Base-by-base conservation (phyloP, 2,797 vertebrate genomes). In the Simalia tracyae region DNA sequence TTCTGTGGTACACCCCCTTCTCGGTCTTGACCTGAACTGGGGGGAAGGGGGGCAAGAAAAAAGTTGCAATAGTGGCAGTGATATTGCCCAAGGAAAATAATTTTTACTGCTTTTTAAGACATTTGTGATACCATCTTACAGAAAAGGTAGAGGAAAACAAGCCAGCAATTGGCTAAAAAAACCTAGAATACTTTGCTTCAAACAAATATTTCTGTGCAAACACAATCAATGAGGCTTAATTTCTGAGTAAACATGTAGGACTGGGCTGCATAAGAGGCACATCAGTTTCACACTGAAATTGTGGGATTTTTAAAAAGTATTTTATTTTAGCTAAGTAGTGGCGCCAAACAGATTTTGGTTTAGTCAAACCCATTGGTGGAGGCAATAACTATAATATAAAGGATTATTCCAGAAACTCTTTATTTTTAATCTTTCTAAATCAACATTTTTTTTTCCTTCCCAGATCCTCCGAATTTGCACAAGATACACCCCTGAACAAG, bases 401-500 rank as follows among this genome's bases (percentile, higher is more conserved):
- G 36, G 19, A 76, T 42, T 76, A 76, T 76, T 76, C 42, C 7
- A 19, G 42, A 42, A 76, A 76, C 36, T 42, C 72, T 22, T 42
- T 3, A 42, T 76, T 76, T 76, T 76, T 76, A 76, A 42, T 8
- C 36, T 76, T 76, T 36, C 36, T 76, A 22, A 76, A 42, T 42
- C 4, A 8, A 76, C 72, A 22, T 8, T 76, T 12, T 66, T 68
- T 42, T 89, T 88, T 88, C 54, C 54, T 92, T 88, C 93, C 0
- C 95, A 99, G 99, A 99, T 99, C 96, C 97, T 99, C 93, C 98
- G 99, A 97, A 99, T 99, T 97, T 99, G 98, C 96, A 98, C 98
- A 94, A 98, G 99, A 96, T 99, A 99, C 96, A 99, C 99, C 24
- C 99, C 98, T 0, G 98, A 98, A 96, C 98, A 99, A 96, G 99